These are phyloP conservation scores for Cydia amplana DNA, from an alignment of 1,140 invertebrate genomes.

Conservation along the genomic window DNA sequence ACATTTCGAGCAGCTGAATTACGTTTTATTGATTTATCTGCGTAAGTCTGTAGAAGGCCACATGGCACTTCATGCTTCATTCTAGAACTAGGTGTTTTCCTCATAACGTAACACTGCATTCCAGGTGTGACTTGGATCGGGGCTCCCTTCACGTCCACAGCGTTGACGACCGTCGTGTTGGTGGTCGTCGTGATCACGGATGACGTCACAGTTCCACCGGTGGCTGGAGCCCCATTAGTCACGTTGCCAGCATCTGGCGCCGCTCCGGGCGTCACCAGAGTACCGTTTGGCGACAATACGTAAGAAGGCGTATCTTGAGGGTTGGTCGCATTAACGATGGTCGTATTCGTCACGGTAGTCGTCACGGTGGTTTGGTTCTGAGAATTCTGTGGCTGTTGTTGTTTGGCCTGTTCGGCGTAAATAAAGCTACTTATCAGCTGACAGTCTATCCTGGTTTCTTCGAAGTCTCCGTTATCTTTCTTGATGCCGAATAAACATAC, in stretches of 20 bases:
- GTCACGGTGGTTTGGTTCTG: conserved; percentile 28
- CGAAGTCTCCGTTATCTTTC: conserved; percentile 70
- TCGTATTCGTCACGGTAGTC: conserved; percentile 51
- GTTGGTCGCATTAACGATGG: conserved; percentile 45
- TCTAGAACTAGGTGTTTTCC: conserved; percentile 51
- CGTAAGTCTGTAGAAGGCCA: conserved; percentile 64
- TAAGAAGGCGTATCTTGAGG: conserved; percentile 40
- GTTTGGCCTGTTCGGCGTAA: conserved; percentile 54
- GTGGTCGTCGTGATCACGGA: conserved; percentile 56
- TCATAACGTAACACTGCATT: conserved; percentile 70
- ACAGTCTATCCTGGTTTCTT: conserved; percentile 72
- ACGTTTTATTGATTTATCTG: conserved; percentile 60
- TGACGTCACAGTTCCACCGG: conserved; percentile 49
- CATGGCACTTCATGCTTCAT: conserved; percentile 64
- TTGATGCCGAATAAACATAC: conserved; percentile 68
- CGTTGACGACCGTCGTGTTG: conserved; percentile 63
- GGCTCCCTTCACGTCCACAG: conserved; percentile 66
- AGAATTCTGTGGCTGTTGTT: conserved; percentile 32
- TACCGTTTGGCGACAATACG: conserved; percentile 63
- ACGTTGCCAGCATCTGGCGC: conserved; percentile 1
- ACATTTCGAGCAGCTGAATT: conserved; percentile 58
- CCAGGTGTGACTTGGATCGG: conserved; percentile 66
- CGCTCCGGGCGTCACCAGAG: conserved; percentile 45
- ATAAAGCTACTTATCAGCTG: conserved; percentile 70
- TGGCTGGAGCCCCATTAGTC: conserved; percentile 37